phyloP scores from a whole-genome alignment of 2,113 vertebrate species.

The Grantiella picta region DNA sequence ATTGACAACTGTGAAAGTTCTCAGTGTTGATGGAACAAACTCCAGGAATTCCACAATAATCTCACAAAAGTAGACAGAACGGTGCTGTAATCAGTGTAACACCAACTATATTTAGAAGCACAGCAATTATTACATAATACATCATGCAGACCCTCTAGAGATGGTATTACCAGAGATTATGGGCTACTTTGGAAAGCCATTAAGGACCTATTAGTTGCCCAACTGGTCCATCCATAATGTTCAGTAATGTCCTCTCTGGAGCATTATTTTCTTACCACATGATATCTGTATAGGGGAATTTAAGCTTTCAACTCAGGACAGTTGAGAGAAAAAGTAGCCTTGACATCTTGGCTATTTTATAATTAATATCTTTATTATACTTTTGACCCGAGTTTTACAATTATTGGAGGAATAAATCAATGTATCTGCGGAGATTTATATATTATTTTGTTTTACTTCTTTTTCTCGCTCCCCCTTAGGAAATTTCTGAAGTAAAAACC shows the following conservation, averaged over 20 bases:
- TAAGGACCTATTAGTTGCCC: conserved; percentile 58
- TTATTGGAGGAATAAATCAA: not conserved
- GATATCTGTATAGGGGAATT: not conserved
- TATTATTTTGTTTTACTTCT: not conserved
- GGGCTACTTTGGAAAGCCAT: conserved; percentile 43
- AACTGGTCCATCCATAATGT: conserved; percentile 54
- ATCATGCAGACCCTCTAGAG: conserved; percentile 43
- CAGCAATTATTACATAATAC: conserved; percentile 36
- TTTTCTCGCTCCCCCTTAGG: not conserved
- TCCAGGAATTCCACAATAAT: not conserved
- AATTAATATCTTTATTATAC: conserved; percentile 8
- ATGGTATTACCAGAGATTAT: conserved; percentile 40
- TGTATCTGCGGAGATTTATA: not conserved
- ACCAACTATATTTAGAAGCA: not conserved
- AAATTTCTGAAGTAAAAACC: not conserved
- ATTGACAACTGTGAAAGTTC: not conserved
- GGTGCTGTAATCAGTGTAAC: not conserved
- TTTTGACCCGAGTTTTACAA: not conserved
- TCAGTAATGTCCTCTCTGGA: conserved; percentile 33
- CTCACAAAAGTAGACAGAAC: not conserved
- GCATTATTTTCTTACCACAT: not conserved
- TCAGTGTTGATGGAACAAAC: not conserved
- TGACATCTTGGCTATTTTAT: not conserved
- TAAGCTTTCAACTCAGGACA: not conserved
- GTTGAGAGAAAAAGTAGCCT: not conserved